These are phyloP conservation scores for Ferrisia virgata DNA, from an alignment of 2,888 invertebrate species.

Conservation along the genomic window DNA sequence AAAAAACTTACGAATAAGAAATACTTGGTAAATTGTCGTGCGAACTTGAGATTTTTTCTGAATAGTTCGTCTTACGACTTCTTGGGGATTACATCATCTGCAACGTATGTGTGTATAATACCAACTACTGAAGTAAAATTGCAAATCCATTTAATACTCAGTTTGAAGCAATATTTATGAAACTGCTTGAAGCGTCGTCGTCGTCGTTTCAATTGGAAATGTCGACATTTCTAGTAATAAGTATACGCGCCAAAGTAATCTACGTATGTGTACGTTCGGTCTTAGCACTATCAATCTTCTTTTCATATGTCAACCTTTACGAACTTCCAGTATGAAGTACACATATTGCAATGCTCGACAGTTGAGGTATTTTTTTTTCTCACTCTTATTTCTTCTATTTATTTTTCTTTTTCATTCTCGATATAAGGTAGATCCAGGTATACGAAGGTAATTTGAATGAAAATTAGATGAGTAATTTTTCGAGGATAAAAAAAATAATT, in stretches of 20 bases:
- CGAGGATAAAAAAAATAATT: too few relatives aligned
- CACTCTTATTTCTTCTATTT: background rate
- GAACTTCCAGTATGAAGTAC: background rate
- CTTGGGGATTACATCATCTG: background rate
- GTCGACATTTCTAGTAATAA: constrained; percentile 11
- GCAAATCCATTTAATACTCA: background rate
- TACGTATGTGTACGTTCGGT: background rate
- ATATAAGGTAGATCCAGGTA: background rate
- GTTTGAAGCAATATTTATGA: background rate
- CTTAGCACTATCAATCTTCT: constrained; percentile 26
- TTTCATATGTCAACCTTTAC: constrained; percentile 19
- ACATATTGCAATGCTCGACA: background rate
- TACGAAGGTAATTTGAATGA: background rate
- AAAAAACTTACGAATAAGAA: background rate
- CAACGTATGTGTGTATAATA: background rate
- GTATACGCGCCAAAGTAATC: constrained; percentile 1
- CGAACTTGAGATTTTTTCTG: background rate
- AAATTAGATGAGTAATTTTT: too few relatives aligned
- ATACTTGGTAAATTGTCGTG: background rate
- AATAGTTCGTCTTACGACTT: background rate
- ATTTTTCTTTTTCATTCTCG: background rate
- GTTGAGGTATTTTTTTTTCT: background rate
- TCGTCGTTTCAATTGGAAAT: constrained; percentile 10
- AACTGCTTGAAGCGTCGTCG: background rate
- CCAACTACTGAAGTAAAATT: background rate